Evolutionary conservation across 2,888 invertebrate species (phyloP).

Genomic region (Ceramica pisi): DNA sequence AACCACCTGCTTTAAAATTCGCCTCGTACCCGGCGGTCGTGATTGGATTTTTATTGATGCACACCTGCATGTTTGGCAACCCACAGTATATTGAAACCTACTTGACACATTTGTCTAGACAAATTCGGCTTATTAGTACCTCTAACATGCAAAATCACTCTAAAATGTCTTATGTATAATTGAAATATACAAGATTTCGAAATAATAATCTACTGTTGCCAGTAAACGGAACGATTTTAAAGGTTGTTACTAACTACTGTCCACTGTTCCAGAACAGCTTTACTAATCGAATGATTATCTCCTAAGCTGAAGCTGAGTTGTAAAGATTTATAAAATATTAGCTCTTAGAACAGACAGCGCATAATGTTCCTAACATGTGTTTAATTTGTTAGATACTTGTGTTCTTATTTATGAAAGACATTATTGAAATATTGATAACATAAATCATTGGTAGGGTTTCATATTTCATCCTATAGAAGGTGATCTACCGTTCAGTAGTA

Average conservation of each 20-base stretch:
- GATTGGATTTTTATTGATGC: constrained; percentile 71
- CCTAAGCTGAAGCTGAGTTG: not conserved
- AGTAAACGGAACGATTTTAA: constrained; percentile 37
- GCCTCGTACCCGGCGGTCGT: constrained; percentile 61
- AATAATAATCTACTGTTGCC: constrained; percentile 53
- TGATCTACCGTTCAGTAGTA: not conserved
- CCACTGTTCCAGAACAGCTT: constrained; percentile 44
- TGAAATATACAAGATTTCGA: constrained; percentile 47
- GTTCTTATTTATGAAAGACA: not conserved
- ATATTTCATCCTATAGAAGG: constrained; percentile 17
- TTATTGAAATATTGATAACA: constrained; percentile 9
- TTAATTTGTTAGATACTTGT: constrained; percentile 19
- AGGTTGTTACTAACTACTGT: constrained; percentile 46
- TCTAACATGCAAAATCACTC: constrained; percentile 57
- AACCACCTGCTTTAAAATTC: constrained; percentile 57
- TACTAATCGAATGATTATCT: constrained; percentile 33
- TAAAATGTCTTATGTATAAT: constrained; percentile 46
- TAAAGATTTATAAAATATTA: constrained; percentile 40
- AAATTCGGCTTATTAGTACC: constrained; percentile 61
- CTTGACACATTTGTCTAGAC: constrained; percentile 60
- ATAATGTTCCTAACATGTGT: constrained; percentile 1
- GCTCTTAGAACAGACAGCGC: constrained; percentile 1
- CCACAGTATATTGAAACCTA: constrained; percentile 30
- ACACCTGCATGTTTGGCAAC: constrained; percentile 62
- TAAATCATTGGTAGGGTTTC: constrained; percentile 24